Evolutionary conservation across 2,888 invertebrate genomes (phyloP).

Genomic region (Apodemia mormo): DNA sequence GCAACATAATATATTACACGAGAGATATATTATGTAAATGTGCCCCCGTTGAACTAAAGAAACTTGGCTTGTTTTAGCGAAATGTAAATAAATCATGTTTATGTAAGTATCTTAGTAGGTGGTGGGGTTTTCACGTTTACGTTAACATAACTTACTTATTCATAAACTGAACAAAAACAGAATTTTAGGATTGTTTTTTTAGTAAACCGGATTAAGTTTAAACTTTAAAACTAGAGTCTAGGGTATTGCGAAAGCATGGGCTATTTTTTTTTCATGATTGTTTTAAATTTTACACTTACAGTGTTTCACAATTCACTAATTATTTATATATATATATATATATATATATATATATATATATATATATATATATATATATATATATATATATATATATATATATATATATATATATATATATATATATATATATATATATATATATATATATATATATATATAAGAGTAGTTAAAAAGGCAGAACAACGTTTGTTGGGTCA

Average conservation of each 20-base stretch:
- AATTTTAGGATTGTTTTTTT: not conserved
- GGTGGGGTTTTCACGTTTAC: not conserved
- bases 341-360: too few relatives aligned
- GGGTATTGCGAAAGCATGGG: not conserved
- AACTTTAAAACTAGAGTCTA: not conserved
- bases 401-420: too few relatives aligned
- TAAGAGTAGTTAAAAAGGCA: too few relatives aligned
- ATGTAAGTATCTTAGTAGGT: slow-evolving; percentile 10
- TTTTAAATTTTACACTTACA: too few relatives aligned
- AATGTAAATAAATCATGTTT: slow-evolving; percentile 36
- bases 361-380: too few relatives aligned
- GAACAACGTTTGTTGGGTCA: too few relatives aligned
- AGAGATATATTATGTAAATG: slow-evolving; percentile 51
- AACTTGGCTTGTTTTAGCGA: slow-evolving; percentile 41
- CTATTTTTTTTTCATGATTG: too few relatives aligned
- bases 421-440: too few relatives aligned
- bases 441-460: too few relatives aligned
- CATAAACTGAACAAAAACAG: slow-evolving; percentile 4
- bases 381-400: too few relatives aligned
- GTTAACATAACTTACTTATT: slow-evolving; percentile 14
- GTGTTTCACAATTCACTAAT: too few relatives aligned
- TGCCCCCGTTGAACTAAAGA: slow-evolving; percentile 40
- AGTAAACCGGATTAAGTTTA: not conserved
- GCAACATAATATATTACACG: slow-evolving; percentile 56
- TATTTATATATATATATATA: too few relatives aligned